Evolutionary conservation across 2,797 vertebrate genomes (phyloP), one percentile per base, ranked within the genome.

Genomic region (Crenuchus spilurus): DNA sequence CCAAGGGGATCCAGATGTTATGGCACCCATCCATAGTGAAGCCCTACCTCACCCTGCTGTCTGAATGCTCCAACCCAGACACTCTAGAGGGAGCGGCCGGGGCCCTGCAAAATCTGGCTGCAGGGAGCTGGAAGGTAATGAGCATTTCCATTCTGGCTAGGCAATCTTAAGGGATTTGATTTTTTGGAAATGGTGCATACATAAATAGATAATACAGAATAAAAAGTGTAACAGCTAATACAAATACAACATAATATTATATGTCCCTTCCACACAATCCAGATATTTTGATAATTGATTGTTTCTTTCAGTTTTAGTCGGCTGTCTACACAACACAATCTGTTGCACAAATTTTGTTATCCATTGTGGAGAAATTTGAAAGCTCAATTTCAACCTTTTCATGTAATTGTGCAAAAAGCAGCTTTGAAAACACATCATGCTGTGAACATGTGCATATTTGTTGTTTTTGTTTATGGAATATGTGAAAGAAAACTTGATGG

Each of bases 21-120:
- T 99, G 97, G 98, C 97, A 99, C 92, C 98, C 98, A 52, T 98
- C 97, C 84, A 98, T 99, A 84, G 97, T 99, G 85, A 99, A 99
- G 94, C 97, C 98, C 92, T 99, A 99, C 97, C 97, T 99, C 94
- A 98, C 97, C 75, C 95, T 99, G 90, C 94, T 99, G 85, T 99
- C 98, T 74, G 98, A 99, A 90, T 99, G 98, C 93, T 99, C 98
- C 78, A 99, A 99, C 84, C 95, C 97, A 3, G 98, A 99, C 92
- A 99, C 98, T 0, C 91, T 99, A 89, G 98, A 99, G 90, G 97
- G 98, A 64, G 97, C 97, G 6, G 97, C 97, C 0, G 97, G 97
- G 16, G 97, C 98, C 58, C 91, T 99, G 87, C 97, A 99, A 93
- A 99, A 99, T 92, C 91, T 99, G 86, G 97, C 97, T 68, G 98